These are phyloP conservation scores for Pseudomyrmex pallidus DNA, from an alignment of 1,140 invertebrate genomes.

Conservation along the genomic window DNA sequence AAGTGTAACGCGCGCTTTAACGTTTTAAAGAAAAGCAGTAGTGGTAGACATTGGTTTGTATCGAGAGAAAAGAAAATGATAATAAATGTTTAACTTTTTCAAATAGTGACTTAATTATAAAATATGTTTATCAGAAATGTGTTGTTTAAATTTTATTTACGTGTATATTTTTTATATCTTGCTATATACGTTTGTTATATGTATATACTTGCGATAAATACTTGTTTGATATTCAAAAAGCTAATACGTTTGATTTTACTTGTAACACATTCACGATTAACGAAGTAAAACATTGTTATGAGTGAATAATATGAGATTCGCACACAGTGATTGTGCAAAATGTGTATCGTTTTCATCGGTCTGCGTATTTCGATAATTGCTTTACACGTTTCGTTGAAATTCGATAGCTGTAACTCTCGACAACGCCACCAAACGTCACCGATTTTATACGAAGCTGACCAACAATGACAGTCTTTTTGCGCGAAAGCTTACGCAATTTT, in stretches of 20 bases:
- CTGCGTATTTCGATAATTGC: constrained; percentile 18
- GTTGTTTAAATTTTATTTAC: not conserved
- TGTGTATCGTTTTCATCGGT: constrained; percentile 15
- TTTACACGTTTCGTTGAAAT: constrained; percentile 31
- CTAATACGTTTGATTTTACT: constrained; percentile 1
- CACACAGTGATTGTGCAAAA: constrained; percentile 1
- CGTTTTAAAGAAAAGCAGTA: not conserved
- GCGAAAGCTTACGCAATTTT: constrained; percentile 14
- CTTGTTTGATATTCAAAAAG: constrained; percentile 1
- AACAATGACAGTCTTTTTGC: constrained; percentile 1
- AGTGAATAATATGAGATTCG: not conserved
- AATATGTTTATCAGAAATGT: not conserved
- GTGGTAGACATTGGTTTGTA: too few species aligned
- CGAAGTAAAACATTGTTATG: constrained; percentile 21
- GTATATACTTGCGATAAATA: not conserved
- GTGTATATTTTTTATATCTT: not conserved
- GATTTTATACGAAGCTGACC: constrained; percentile 19
- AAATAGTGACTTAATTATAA: not conserved
- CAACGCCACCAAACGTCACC: constrained; percentile 14
- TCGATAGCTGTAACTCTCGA: constrained; percentile 35
- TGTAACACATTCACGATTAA: not conserved
- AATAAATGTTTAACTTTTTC: constrained; percentile 9
- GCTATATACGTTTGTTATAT: not conserved
- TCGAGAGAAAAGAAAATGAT: not conserved
- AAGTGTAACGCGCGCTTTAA: constrained; percentile 8